phyloP scores from a whole-genome alignment of 2,113 vertebrate species.

The Sceloporus tristichus region DNA sequence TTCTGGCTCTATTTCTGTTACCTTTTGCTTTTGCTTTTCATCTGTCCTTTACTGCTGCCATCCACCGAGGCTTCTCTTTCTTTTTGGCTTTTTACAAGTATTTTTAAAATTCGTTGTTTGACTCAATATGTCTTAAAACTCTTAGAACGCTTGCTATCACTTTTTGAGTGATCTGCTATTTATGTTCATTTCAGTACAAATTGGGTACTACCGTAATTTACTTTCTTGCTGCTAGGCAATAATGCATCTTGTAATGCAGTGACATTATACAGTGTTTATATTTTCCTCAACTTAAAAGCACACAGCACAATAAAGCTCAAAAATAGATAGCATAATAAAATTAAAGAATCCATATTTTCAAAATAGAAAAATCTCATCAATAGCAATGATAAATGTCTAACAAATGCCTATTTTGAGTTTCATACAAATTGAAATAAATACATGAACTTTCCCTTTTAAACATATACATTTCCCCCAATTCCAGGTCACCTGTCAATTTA shows the following conservation, averaged over 20 bases:
- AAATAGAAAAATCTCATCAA: background rate
- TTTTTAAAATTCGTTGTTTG: fast-evolving
- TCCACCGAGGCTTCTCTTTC: too few species aligned
- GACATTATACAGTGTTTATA: constrained; percentile 1
- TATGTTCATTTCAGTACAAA: constrained; percentile 26
- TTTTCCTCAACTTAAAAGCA: background rate
- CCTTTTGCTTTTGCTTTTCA: too few species aligned
- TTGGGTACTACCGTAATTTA: background rate
- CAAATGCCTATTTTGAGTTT: background rate
- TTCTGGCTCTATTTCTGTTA: too few species aligned
- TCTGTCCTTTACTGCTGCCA: too few species aligned
- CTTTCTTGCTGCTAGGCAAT: background rate
- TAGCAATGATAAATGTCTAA: background rate
- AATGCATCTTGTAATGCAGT: background rate
- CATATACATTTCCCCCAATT: too few species aligned
- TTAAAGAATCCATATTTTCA: background rate
- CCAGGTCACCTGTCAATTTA: too few species aligned
- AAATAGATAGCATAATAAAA: constrained; percentile 21
- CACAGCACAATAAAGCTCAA: background rate
- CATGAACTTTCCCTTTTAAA: background rate
- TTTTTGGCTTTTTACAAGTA: too few species aligned
- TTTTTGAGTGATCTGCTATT: constrained; percentile 16
- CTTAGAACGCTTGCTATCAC: background rate
- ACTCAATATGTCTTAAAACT: background rate
- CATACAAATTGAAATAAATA: background rate